Percentiles rank a stretch among this genome's conserved stretches.
These are phyloP conservation scores for Beris chalybata DNA, from an alignment of 2,888 invertebrate species.

Conservation along the genomic window DNA sequence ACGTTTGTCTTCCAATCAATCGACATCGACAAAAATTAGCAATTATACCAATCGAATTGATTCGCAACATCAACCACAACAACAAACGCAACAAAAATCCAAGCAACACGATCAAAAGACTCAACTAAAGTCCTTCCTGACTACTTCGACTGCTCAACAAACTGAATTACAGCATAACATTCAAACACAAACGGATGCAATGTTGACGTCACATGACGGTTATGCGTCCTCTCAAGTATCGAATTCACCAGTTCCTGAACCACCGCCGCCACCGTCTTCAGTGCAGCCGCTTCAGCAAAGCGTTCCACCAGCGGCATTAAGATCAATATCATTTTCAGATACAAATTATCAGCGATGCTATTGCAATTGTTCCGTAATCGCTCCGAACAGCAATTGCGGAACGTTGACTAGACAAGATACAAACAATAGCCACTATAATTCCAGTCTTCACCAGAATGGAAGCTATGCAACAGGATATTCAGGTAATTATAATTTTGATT, in stretches of 20 bases:
- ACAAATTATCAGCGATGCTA: constrained; percentile 36
- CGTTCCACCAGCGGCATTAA: constrained; percentile 26
- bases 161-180: constrained; percentile 37
- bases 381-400: constrained; percentile 34
- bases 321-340: constrained; percentile 36
- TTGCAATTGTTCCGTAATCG: constrained; percentile 31
- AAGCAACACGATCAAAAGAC: constrained; percentile 37
- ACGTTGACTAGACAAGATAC: constrained; percentile 34
- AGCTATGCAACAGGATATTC: constrained; percentile 38
- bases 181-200: constrained; percentile 39
- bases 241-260: constrained; percentile 41
- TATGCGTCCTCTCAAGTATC: constrained; percentile 37
- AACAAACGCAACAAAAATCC: constrained; percentile 25
- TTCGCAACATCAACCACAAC: not conserved
- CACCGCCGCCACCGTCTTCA: constrained; percentile 39
- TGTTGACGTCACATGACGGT: constrained; percentile 33
- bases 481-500: constrained; percentile 24
- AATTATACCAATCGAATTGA: constrained; percentile 38
- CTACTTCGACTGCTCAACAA: constrained; percentile 36
- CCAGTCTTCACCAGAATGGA: constrained; percentile 36
- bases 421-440: constrained; percentile 35
- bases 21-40: constrained; percentile 37
- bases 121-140: constrained; percentile 4
- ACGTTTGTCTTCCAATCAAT: constrained; percentile 48
- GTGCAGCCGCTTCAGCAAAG: constrained; percentile 30